Percentiles rank a stretch among this genome's conserved stretches.
Conservation (phyloP, 2,797 vertebrate species). For the Ctenochaetus hawaiiensis region DNA sequence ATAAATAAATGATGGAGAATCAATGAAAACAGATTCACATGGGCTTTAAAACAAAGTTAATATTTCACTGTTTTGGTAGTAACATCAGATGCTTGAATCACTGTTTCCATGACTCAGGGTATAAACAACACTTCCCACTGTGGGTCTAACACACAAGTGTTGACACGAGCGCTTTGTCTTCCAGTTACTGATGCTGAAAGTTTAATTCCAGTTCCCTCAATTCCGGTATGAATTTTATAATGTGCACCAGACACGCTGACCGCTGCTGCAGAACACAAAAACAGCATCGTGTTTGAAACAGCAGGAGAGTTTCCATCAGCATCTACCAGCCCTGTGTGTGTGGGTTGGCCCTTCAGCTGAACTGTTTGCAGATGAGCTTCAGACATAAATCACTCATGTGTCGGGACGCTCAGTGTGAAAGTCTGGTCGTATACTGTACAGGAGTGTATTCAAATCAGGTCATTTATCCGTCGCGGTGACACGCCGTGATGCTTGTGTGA, state of each 20-base stretch:
- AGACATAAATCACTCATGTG: not conserved
- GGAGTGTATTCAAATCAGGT: slow-evolving; percentile 33
- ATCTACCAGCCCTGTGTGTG: not conserved
- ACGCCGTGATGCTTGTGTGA: slow-evolving; percentile 8
- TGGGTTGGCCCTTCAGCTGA: not conserved
- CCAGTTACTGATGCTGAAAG: slow-evolving; percentile 22
- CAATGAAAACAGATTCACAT: not conserved
- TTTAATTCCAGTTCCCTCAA: slow-evolving; percentile 10
- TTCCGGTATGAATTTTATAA: slow-evolving; percentile 19
- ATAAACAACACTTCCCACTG: slow-evolving; percentile 33
- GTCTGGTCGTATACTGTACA: slow-evolving; percentile 14
- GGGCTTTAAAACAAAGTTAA: slow-evolving; percentile 5
- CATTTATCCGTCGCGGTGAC: slow-evolving; percentile 26
- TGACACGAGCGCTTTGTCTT: slow-evolving; percentile 25
- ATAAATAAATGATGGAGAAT: slow-evolving; percentile 8
- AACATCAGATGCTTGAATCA: slow-evolving; percentile 30
- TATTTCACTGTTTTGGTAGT: not conserved
- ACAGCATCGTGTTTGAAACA: slow-evolving; percentile 6
- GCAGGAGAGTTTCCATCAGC: slow-evolving; percentile 32
- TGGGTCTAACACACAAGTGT: slow-evolving; percentile 4
- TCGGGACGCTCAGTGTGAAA: not conserved
- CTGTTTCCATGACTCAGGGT: slow-evolving; percentile 36
- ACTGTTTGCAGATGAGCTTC: not conserved
- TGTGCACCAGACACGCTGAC: slow-evolving; percentile 13
- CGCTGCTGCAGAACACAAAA: slow-evolving; percentile 9